Base-by-base conservation (phyloP, 1,140 invertebrate species). In the Mizuhopecten yessoensis region DNA sequence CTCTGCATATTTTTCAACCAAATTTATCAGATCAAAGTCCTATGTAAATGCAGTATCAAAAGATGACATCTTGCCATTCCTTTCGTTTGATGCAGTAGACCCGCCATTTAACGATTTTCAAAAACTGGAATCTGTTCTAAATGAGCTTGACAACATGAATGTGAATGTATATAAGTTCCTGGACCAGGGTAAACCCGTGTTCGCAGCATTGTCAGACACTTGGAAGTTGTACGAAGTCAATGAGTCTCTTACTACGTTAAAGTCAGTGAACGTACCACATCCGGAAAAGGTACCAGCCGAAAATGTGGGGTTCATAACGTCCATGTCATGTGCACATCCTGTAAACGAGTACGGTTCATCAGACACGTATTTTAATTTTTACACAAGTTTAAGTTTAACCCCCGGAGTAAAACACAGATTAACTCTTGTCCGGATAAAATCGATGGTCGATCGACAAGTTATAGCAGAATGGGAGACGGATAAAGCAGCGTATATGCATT, bases 401-500 rank as follows among this genome's bases (percentile, higher is more conserved):
- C 88, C 88, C 10, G 45, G 88, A 0, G 15, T 39, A 5, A 88
- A 88, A 34, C 34, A 88, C 23, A 88, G 20, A 57, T 34, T 87
- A 33, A 45, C 86, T 34, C 87, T 95, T 29, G 89, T 94, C 0
- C 87, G 94, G 75, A 92, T 95, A 23, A 90, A 90, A 49, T 94
- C 94, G 10, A 57, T 90, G 17, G 42, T 89, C 34, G 49, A 93
- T 3, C 89, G 94, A 20, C 92, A 93, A 87, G 57, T 93, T 29
- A 89, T 95, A n/a, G 92, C 94, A 0, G 39, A 87, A 39, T 93
- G 93, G 92, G 33, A 90, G 0, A 92, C 95, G 20, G 93, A 93
- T 33, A 88, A 90, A 29, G 89, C 94, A 11, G 92, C 93, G 1
- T 95, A 95, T 92, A 95, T 95, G 94, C 95, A 95, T 90, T 95